A percentile compares a stretch with the other conserved stretches of the same genome.
Conservation (phyloP, 2,888 invertebrate genomes). For the Sphaerophoria taeniata region DNA sequence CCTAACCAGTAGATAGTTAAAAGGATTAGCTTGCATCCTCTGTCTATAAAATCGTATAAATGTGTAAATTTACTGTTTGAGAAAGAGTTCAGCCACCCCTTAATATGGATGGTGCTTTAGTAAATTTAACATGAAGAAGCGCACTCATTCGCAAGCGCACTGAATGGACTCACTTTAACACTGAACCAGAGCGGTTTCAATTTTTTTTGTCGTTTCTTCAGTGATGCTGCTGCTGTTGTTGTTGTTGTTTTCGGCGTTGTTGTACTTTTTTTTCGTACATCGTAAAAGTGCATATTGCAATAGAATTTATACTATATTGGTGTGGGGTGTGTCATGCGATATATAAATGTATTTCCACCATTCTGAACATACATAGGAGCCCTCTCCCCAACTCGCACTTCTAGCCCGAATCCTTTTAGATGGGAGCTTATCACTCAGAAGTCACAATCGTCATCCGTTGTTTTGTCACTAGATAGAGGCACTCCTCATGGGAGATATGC, state of each 20-base stretch:
- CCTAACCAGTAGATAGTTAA: slow-evolving; percentile 17
- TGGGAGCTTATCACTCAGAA: slow-evolving; percentile 42
- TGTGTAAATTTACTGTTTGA: slow-evolving; percentile 6
- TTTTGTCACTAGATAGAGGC: slow-evolving; percentile 44
- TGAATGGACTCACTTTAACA: slow-evolving; percentile 65
- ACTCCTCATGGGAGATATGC: slow-evolving; percentile 53
- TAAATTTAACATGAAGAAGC: slow-evolving; percentile 36
- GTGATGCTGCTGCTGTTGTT: background rate
- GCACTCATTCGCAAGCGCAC: slow-evolving; percentile 66
- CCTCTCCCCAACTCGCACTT: background rate
- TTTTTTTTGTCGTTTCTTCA: background rate
- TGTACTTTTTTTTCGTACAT: slow-evolving; percentile 33
- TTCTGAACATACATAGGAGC: background rate
- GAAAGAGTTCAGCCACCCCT: slow-evolving; percentile 55
- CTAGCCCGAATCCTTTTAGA: background rate
- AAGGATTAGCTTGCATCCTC: slow-evolving; percentile 65
- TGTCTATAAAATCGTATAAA: background rate
- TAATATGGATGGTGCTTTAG: slow-evolving; percentile 1
- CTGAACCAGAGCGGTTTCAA: slow-evolving; percentile 44
- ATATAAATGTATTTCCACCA: slow-evolving; percentile 13
- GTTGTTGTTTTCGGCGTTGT: slow-evolving; percentile 2
- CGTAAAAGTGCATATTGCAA: slow-evolving; percentile 60
- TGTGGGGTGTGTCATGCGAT: slow-evolving; percentile 46
- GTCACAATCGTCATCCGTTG: slow-evolving; percentile 66
- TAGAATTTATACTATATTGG: slow-evolving; percentile 18